Evolutionary conservation across 2,113 vertebrate genomes (phyloP).

Genomic region (Anolis carolinensis): DNA sequence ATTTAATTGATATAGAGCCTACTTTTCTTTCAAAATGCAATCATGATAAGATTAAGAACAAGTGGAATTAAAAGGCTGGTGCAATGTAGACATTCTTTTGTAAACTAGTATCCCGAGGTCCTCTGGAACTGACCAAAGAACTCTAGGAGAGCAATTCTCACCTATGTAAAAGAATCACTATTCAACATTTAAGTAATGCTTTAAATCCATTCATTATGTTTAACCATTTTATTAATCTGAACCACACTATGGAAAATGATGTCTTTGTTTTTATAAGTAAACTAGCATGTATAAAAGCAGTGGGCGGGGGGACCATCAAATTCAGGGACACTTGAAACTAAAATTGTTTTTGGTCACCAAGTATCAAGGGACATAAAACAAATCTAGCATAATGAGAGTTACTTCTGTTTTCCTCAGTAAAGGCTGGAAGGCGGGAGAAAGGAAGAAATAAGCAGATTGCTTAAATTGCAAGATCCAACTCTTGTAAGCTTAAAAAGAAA

Average conservation of each 20-base stretch:
- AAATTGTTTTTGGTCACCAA: slow-evolving; percentile 38
- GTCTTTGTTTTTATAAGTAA: neutral
- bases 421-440: neutral
- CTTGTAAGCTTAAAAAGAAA: slow-evolving; percentile 38
- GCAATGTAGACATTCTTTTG: no score
- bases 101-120: no score
- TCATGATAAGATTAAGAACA: no score
- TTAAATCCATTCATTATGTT: neutral
- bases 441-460: slow-evolving; percentile 56
- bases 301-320: fast-evolving
- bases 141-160: neutral
- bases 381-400: slow-evolving; percentile 22
- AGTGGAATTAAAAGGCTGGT: no score
- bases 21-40: no score
- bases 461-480: slow-evolving; percentile 45
- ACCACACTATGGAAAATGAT: neutral
- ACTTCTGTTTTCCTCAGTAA: neutral
- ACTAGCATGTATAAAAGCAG: neutral
- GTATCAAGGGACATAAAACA: slow-evolving; percentile 45
- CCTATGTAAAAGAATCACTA: neutral
- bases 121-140: neutral
- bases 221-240: neutral
- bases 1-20: no score
- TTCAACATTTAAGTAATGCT: neutral
- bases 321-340: slow-evolving; percentile 13